These are phyloP conservation scores for Balearica regulorum DNA, from an alignment of 2,797 vertebrate genomes.

Conservation along the genomic window DNA sequence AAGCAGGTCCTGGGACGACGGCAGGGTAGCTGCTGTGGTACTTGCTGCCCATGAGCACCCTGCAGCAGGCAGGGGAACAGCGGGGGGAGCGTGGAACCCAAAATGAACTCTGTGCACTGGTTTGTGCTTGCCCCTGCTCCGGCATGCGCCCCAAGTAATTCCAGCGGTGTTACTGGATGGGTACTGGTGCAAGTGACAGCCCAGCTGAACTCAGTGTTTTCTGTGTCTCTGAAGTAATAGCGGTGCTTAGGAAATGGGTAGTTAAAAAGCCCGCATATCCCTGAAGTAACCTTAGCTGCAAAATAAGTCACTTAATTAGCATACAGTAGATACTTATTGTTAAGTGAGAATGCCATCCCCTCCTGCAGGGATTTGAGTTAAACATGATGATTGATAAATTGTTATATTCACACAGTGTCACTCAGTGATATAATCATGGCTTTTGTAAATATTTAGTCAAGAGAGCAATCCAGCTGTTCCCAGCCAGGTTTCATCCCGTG, in stretches of 20 bases:
- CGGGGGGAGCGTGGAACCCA: rapidly evolving
- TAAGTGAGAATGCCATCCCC: constrained; percentile 68
- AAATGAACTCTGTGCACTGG: background rate
- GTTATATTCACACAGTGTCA: constrained; percentile 75
- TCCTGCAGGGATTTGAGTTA: constrained; percentile 74
- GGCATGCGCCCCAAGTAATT: background rate
- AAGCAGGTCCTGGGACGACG: background rate
- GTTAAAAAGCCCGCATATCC: constrained; percentile 36
- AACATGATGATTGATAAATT: constrained; percentile 84
- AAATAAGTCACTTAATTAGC: constrained; percentile 74
- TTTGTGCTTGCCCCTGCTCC: rapidly evolving
- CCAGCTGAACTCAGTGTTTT: background rate
- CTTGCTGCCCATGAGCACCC: rapidly evolving
- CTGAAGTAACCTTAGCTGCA: constrained; percentile 67
- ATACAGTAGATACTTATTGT: constrained; percentile 74
- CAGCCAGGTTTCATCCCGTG: constrained; percentile 76
- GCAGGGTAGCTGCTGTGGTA: background rate
- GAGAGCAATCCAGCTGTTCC: constrained; percentile 82
- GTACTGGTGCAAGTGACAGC: background rate
- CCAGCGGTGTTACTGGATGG: background rate
- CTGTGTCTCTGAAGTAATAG: background rate
- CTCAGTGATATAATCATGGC: constrained; percentile 78
- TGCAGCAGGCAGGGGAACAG: rapidly evolving
- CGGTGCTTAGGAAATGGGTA: constrained; percentile 9
- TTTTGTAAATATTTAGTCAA: constrained; percentile 85